A percentile compares a stretch with the other conserved stretches of the same genome.
Evolutionary conservation across 2,888 invertebrate genomes (phyloP).

Genomic region (Sphaerophoria rueppellii): DNA sequence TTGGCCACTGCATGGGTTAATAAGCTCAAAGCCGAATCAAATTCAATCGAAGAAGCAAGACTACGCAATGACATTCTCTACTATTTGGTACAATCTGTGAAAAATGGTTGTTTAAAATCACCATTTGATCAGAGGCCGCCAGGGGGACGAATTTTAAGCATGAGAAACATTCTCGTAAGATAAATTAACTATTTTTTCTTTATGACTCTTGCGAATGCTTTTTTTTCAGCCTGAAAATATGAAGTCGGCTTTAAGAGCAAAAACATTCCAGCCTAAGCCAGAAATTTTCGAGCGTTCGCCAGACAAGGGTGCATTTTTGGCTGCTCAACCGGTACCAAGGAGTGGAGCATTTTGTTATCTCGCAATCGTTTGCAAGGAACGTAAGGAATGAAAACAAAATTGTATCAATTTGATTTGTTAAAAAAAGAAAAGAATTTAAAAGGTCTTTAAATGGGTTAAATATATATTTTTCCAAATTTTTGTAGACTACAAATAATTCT

Average conservation of each 20-base stretch:
- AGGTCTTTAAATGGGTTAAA: too few relatives aligned
- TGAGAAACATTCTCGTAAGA: conserved; percentile 82
- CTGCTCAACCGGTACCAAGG: conserved; percentile 84
- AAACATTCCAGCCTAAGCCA: conserved; percentile 73
- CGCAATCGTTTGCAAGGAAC: conserved; percentile 82
- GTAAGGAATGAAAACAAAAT: background rate
- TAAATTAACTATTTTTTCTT: background rate
- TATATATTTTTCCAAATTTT: too few relatives aligned
- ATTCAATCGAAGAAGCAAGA: conserved; percentile 83
- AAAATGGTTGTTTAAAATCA: conserved; percentile 82
- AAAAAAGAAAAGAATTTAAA: background rate
- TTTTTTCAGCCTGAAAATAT: conserved; percentile 42
- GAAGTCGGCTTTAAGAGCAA: conserved; percentile 5
- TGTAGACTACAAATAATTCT: too few relatives aligned
- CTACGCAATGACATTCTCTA: conserved; percentile 84
- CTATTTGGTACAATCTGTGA: conserved; percentile 83
- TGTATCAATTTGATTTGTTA: background rate
- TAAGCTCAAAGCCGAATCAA: conserved; percentile 82
- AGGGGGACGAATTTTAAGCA: conserved; percentile 81
- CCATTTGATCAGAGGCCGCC: conserved; percentile 84
- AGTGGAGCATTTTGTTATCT: conserved; percentile 85
- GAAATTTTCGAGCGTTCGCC: conserved; percentile 83
- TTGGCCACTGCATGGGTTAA: conserved; percentile 83
- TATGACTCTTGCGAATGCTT: background rate
- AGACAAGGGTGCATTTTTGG: conserved; percentile 84